phyloP scores from a whole-genome alignment of 23 tunicate species.

The Ciona savignyi region DNA sequence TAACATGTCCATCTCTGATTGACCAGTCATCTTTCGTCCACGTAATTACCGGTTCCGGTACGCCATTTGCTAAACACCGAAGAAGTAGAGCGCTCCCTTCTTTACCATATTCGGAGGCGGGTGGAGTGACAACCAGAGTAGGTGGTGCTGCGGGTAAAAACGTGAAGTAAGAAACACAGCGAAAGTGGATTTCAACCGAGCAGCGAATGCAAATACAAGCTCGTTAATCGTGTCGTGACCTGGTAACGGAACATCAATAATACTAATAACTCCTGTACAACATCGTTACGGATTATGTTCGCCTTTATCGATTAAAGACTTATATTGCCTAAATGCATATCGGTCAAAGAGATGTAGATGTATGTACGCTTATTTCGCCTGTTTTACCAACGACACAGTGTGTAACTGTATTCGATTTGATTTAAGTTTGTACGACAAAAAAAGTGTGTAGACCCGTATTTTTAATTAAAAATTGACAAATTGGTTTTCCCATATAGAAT shows the following conservation, averaged over 20 bases:
- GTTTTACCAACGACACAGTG: no score
- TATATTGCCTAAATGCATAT: no score
- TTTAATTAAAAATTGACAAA: no score
- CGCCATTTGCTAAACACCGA: conserved; percentile 46
- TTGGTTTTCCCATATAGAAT: no score
- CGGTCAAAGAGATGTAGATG: no score
- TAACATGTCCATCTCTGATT: conserved; percentile 33
- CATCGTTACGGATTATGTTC: background rate
- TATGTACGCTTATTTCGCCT: no score
- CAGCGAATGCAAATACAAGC: no score
- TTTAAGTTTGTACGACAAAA: no score
- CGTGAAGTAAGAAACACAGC: background rate
- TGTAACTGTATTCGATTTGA: no score
- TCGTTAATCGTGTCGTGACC: background rate
- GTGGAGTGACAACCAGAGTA: conserved; percentile 34
- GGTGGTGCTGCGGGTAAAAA: conserved; percentile 57
- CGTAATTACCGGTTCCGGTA: conserved; percentile 48
- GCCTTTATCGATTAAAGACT: background rate
- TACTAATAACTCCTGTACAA: background rate
- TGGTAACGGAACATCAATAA: background rate
- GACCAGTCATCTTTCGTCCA: conserved; percentile 65
- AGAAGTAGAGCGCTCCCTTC: conserved; percentile 42
- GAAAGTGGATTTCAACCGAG: background rate
- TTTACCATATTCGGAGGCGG: conserved; percentile 12
- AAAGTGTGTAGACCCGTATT: no score